A percentile compares a stretch with the other conserved stretches of the same genome.
phyloP scores from a whole-genome alignment of 2,113 vertebrate genomes.

The Caranx melampygus region DNA sequence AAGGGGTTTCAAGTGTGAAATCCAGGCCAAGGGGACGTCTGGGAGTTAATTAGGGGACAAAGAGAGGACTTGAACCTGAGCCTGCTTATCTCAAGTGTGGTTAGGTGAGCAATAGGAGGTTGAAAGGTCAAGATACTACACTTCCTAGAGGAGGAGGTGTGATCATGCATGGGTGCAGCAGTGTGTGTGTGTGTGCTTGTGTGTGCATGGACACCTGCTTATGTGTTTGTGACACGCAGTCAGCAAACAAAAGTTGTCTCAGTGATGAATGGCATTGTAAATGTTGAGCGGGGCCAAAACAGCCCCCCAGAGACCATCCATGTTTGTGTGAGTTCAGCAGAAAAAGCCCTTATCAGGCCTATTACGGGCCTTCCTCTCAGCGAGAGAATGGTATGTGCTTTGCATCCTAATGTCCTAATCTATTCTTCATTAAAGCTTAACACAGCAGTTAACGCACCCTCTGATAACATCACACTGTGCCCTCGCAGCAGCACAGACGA shows the following conservation, averaged over 20 bases:
- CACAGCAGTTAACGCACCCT: conserved; percentile 70
- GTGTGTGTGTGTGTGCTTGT: background rate
- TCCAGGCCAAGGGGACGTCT: conserved; percentile 50
- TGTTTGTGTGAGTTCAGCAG: conserved; percentile 78
- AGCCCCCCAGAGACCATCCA: conserved; percentile 57
- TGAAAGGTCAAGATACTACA: conserved; percentile 50
- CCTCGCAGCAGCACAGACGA: conserved; percentile 53
- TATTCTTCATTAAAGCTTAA: conserved; percentile 83
- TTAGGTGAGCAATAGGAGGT: conserved; percentile 27
- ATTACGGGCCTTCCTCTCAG: conserved; percentile 63
- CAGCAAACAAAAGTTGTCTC: conserved; percentile 59
- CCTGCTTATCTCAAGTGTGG: conserved; percentile 47
- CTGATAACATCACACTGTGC: conserved; percentile 73
- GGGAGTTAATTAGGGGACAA: conserved; percentile 65
- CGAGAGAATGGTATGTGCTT: conserved; percentile 45
- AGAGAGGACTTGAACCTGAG: conserved; percentile 57
- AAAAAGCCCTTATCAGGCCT: conserved; percentile 76
- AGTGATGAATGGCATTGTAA: conserved; percentile 74
- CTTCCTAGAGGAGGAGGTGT: conserved; percentile 2
- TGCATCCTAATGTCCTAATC: conserved; percentile 81
- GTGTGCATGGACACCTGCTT: conserved; percentile 5
- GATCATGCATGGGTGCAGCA: background rate
- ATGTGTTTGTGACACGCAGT: conserved; percentile 52
- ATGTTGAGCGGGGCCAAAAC: conserved; percentile 65
- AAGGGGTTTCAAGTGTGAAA: conserved; percentile 47